Evolutionary conservation across 2,888 invertebrate species (phyloP).

Genomic region (Cataglyphis livida): DNA sequence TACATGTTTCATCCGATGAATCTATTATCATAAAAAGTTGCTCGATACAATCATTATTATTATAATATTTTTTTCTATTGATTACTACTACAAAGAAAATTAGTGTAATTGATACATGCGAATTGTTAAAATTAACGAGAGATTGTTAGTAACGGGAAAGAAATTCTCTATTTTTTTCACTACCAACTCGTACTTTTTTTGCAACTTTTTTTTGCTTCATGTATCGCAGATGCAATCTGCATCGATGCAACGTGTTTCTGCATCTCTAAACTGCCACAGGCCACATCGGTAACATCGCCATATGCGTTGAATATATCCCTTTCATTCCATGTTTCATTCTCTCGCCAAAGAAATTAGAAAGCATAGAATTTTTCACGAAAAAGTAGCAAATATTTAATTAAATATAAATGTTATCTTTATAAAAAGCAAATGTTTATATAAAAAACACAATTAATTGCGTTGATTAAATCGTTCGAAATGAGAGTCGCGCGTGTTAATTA

Average conservation of each 20-base stretch:
- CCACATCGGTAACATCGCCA: neutral
- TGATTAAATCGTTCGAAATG: neutral
- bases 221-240: conserved; percentile 6
- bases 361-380: neutral
- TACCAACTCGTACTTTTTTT: neutral
- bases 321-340: neutral
- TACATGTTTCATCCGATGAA: neutral
- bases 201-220: neutral
- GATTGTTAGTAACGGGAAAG: conserved; percentile 11
- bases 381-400: neutral
- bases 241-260: neutral
- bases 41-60: neutral
- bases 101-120: neutral
- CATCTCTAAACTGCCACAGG: conserved; percentile 12
- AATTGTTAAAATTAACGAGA: conserved; percentile 37
- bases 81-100: neutral
- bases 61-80: neutral
- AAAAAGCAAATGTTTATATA: neutral
- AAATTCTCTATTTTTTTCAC: conserved; percentile 17
- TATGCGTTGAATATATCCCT: neutral
- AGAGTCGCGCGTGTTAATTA: neutral
- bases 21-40: neutral
- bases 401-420: neutral
- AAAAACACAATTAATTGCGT: neutral
- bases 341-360: neutral